Evolutionary conservation across 1,140 invertebrate genomes (phyloP).

Genomic region (Lysiphlebus fabarum): DNA sequence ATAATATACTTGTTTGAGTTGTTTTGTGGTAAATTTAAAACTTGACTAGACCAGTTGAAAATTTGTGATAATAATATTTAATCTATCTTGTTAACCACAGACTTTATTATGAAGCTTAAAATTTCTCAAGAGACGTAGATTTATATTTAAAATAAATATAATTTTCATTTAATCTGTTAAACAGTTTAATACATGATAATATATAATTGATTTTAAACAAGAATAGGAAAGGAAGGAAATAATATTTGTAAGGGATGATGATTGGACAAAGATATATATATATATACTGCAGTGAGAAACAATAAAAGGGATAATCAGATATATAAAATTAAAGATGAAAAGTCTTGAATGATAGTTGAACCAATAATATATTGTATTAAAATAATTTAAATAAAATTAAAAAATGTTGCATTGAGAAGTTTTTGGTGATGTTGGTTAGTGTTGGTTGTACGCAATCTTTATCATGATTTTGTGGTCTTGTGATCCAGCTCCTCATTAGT

Average conservation of each 20-base stretch:
- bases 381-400: neutral
- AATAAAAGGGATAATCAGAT: neutral
- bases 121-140: constrained; percentile 20
- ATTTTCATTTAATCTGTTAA: too few relatives aligned
- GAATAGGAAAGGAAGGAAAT: too few relatives aligned
- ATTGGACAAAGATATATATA: too few relatives aligned
- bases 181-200: too few relatives aligned
- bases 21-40: constrained; percentile 42
- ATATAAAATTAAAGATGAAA: too few relatives aligned
- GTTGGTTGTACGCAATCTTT: constrained; percentile 49
- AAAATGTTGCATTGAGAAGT: neutral
- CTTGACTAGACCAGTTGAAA: constrained; percentile 37
- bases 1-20: constrained; percentile 23
- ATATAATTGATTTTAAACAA: too few relatives aligned
- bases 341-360: too few relatives aligned
- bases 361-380: neutral
- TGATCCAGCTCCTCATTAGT: constrained; percentile 55
- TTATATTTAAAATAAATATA: too few relatives aligned
- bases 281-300: neutral
- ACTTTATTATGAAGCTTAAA: constrained; percentile 41
- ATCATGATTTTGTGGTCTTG: constrained; percentile 53
- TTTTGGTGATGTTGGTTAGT: constrained; percentile 9
- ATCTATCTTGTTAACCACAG: constrained; percentile 44
- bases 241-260: too few relatives aligned
- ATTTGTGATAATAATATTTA: constrained; percentile 42